Base-by-base conservation (phyloP, 1,140 invertebrate species). In the Diploscapter pachys region DNA sequence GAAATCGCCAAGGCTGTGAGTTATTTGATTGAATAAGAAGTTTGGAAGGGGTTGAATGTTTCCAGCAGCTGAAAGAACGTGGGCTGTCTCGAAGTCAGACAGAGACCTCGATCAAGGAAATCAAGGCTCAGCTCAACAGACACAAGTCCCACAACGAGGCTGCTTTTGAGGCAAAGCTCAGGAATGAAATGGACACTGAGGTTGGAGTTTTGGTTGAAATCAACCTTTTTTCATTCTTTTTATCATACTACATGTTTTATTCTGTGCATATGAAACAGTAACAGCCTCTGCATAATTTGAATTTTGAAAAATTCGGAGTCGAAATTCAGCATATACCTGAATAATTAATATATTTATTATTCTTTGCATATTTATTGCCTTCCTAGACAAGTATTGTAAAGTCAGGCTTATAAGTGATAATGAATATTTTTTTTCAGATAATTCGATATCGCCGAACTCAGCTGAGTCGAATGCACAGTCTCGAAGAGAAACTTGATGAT, bases 391-490 rank as follows among this genome's bases (percentile, higher is more conserved):
- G 31, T 31, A 31, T 31, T 31, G 31, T 31, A 31, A 31, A 31
- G 31, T 1, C 31, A 31, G 31, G 31, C 31, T 31, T 31, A 31
- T 31, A 31, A 31, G 31, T 31, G 31, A 31, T 31, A 31, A 31
- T 31, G 31, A 31, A 31, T 31, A 1, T 31, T 31, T 31, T 31
- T 31, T 31, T 31, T 78, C 94, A 97, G 89, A 91, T 96, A 81
- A 89, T 95, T 61, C 93, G 95, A 86, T 96, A 96, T 87, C 90
- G 92, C 75, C 90, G 95, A 87, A 91, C 93, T 89, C 93, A 94
- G 86, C 89, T 97, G 86, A 88, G 95, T 52, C 89, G 90, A 72
- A 91, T 91, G 81, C 94, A 98, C 85, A 90, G 91, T 81, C 89
- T 96, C 79, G 94, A 98, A 86, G 92, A 95, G 86, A 93, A 95